phyloP scores from a whole-genome alignment of 2,888 invertebrate species.

The Bellardia bayeri region DNA sequence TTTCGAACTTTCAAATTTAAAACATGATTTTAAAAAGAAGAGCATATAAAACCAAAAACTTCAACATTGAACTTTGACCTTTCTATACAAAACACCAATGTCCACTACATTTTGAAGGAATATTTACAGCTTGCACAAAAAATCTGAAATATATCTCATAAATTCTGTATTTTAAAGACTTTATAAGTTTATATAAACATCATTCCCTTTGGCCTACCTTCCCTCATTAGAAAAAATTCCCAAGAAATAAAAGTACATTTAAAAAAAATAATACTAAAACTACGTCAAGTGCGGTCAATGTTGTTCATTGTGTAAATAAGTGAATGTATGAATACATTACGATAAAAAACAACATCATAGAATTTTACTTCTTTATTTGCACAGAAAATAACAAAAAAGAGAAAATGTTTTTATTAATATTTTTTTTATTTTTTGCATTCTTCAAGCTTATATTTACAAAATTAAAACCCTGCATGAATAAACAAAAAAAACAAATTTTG shows the following conservation, averaged over 20 bases:
- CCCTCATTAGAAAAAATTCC: background rate
- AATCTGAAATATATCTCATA: no score
- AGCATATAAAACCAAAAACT: no score
- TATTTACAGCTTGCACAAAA: no score
- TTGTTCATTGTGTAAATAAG: constrained; percentile 25
- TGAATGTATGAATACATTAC: background rate
- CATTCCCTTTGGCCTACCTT: background rate
- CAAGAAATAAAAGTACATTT: constrained; percentile 24
- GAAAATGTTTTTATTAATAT: constrained; percentile 18
- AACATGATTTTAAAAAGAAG: no score
- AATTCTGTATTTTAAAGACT: no score
- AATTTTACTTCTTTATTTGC: constrained; percentile 35
- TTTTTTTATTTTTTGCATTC: background rate
- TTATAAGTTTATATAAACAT: no score
- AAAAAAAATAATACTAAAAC: constrained; percentile 29
- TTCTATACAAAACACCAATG: no score
- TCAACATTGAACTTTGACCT: no score
- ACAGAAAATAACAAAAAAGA: constrained; percentile 26
- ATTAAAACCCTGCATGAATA: constrained; percentile 47
- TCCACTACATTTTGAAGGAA: no score
- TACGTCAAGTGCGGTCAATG: constrained; percentile 60
- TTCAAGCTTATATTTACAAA: constrained; percentile 2
- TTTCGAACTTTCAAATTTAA: no score
- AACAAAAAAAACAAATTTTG: constrained; percentile 12
- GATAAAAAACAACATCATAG: constrained; percentile 43